These are phyloP conservation scores for Dysdera silvatica DNA, from an alignment of 1,140 invertebrate genomes.

Conservation along the genomic window DNA sequence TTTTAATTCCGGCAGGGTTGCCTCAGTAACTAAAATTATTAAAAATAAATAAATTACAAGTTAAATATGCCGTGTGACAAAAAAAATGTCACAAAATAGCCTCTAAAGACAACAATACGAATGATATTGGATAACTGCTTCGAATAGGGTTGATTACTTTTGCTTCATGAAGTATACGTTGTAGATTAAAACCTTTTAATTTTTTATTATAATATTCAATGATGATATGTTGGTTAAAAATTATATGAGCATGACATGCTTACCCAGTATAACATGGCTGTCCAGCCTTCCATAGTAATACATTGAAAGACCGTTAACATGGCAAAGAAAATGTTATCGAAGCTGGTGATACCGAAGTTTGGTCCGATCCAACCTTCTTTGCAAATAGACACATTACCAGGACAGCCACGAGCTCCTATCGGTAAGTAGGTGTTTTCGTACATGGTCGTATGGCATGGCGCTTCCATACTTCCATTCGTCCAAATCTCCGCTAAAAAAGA, in stretches of 20 bases:
- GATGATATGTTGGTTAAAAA: background rate
- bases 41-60: no score
- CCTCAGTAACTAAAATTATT: no score
- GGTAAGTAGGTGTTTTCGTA: slow-evolving; percentile 30
- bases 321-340: slow-evolving; percentile 99
- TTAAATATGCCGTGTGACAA: no score
- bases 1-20: no score
- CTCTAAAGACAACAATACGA: no score
- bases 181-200: no score
- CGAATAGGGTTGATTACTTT: no score
- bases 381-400: slow-evolving; percentile 71
- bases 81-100: no score
- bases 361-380: slow-evolving; percentile 90
- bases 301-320: slow-evolving; percentile 99
- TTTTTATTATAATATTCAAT: background rate
- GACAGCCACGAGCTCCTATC: slow-evolving; percentile 72
- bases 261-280: slow-evolving; percentile 99
- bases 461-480: slow-evolving; percentile 74
- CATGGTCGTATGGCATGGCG: slow-evolving; percentile 73
- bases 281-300: slow-evolving; percentile 99
- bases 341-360: slow-evolving; percentile 97
- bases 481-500: slow-evolving; percentile 59
- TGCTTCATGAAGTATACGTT: no score
- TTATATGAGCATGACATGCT: no score
- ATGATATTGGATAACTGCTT: no score